Base-by-base conservation (phyloP, 2,797 vertebrate genomes). In the Tokudaia tokunoshimensis region DNA sequence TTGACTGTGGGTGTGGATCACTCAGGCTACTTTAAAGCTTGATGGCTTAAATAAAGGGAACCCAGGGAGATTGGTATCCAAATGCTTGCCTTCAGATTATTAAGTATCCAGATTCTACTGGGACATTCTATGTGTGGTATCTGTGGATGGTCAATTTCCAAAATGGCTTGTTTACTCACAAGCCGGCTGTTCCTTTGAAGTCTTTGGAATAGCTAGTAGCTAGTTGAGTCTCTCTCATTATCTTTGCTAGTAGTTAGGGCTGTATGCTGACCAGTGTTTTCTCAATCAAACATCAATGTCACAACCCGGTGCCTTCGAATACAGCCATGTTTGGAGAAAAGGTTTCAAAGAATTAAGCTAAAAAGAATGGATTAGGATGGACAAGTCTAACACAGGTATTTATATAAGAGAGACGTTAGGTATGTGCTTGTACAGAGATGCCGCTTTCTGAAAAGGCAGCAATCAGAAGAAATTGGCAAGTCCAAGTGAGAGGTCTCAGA, bases 381-480 rank as follows among this genome's bases (percentile, higher is more conserved):
- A 24, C 4, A 55, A 20, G 88, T 19, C 5, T 29, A 50, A 82
- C 41, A 15, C 20, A 41, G 34, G n/a, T 17, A 29, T 55, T 44
- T 11, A 72, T 31, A 19, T n/a, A 67, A 76, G 76, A 37, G n/a
- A 82, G 41, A 70, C 13, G 22, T 24, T 3, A 65, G 6, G 9
- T 9, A 2, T 20, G 14, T 20, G 3, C 1, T 3, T 34, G 57
- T 31, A 31, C 22, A 89, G 50, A n/a, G 4, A 29, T 3, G 44
- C 0, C 22, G 31, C 6, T 2, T 1, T 0, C 0, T 41, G 34
- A 61, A 65, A 44, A 57, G 44, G 7, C 4, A 63, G 6, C 2
- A 24, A 63, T 74, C 72, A 17, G 37, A 0, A 5, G 8, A 9
- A 26, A 52, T 13, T 12, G 17, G 70, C 26, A 88, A 31, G 17